Evolutionary conservation across 2,888 invertebrate genomes (phyloP).

Genomic region (Drosophila tanythrix): DNA sequence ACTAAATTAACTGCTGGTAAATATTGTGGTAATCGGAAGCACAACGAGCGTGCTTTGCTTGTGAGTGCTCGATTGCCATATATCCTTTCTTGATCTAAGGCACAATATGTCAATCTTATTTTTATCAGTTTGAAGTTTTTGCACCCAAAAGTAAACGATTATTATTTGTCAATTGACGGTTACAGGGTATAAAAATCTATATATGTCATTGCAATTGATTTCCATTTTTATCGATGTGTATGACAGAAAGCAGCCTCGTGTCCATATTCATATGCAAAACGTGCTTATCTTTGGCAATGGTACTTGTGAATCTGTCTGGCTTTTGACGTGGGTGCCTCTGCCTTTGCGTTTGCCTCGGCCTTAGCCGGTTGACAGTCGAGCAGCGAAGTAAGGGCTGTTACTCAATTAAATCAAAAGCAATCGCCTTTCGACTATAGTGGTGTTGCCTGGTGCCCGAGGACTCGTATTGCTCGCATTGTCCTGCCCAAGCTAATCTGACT

Average conservation of each 20-base stretch:
- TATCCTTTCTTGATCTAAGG: background rate
- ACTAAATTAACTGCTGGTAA: slow-evolving; percentile 32
- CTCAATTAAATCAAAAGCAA: slow-evolving; percentile 69
- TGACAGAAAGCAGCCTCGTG: slow-evolving; percentile 2
- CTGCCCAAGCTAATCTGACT: slow-evolving; percentile 65
- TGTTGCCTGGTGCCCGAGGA: slow-evolving; percentile 27
- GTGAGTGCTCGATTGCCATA: background rate
- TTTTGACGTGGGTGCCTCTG: slow-evolving; percentile 50
- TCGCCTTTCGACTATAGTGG: slow-evolving; percentile 41
- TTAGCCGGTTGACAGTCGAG: slow-evolving; percentile 1
- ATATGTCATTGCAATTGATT: slow-evolving; percentile 45
- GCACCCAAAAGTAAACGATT: background rate
- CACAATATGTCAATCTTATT: background rate
- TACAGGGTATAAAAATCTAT: slow-evolving; percentile 10
- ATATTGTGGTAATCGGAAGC: slow-evolving; percentile 27
- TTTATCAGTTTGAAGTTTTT: background rate
- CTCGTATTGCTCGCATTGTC: slow-evolving; percentile 27
- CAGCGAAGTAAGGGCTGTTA: slow-evolving; percentile 35
- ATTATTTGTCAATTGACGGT: background rate
- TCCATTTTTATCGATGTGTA: slow-evolving; percentile 54
- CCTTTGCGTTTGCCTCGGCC: background rate
- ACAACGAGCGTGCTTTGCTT: background rate
- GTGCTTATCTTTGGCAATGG: slow-evolving; percentile 40
- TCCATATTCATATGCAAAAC: slow-evolving; percentile 57
- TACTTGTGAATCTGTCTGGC: slow-evolving; percentile 40